Percentiles rank a stretch among this genome's conserved stretches.
phyloP scores from a whole-genome alignment of 1,140 invertebrate species.

The Uloborus diversus region DNA sequence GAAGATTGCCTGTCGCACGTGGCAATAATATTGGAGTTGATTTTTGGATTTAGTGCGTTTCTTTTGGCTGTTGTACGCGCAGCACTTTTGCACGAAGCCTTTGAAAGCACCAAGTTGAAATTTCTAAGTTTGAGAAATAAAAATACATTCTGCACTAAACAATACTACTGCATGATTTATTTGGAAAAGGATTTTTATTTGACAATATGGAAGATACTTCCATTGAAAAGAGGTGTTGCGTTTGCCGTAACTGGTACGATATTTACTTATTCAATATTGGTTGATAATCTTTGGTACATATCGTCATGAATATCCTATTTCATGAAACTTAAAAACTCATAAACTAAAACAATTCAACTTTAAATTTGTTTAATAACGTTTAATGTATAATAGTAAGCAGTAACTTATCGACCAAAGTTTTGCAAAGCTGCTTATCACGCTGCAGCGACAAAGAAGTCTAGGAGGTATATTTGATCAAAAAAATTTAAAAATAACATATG shows the following conservation, averaged over 20 bases:
- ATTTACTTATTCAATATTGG: not conserved
- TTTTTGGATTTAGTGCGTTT: not conserved
- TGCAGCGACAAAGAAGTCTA: too few species aligned
- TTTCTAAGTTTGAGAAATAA: too few species aligned
- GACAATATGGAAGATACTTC: constrained; percentile 1
- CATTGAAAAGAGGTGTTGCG: not conserved
- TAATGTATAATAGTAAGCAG: too few species aligned
- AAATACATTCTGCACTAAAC: not conserved
- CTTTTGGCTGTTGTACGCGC: not conserved
- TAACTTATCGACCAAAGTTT: too few species aligned
- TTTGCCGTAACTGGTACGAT: not conserved
- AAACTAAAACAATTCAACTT: too few species aligned
- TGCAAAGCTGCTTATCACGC: too few species aligned
- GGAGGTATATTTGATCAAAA: too few species aligned
- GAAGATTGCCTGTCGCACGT: accelerated
- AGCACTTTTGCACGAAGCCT: not conserved
- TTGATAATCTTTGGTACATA: not conserved
- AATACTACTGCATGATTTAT: not conserved
- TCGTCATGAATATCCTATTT: too few species aligned
- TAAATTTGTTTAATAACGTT: too few species aligned
- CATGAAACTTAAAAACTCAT: too few species aligned
- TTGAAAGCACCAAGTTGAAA: not conserved
- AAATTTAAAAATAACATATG: too few species aligned
- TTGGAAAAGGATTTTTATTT: not conserved
- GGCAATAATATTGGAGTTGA: not conserved